Conservation (phyloP, 2,888 invertebrate genomes). For the Ophioninae sp. region DNA sequence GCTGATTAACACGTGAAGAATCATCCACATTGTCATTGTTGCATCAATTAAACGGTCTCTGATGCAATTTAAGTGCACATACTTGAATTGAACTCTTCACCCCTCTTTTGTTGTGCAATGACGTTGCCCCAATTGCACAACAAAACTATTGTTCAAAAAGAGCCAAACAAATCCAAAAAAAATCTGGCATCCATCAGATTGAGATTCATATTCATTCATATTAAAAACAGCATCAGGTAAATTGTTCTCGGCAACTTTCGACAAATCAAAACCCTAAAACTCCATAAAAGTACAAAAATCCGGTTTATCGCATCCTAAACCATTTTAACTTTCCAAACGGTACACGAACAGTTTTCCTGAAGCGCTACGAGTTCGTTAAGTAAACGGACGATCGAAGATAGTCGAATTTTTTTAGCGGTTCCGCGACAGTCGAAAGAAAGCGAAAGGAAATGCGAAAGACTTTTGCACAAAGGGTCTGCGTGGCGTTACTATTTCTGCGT, state of each 20-base stretch:
- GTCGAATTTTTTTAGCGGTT: neutral
- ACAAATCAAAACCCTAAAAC: neutral
- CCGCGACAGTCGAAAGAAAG: conserved; percentile 41
- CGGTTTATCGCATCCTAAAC: neutral
- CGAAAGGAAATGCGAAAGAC: conserved; percentile 46
- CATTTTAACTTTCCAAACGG: neutral
- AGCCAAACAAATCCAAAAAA: neutral
- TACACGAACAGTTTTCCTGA: neutral
- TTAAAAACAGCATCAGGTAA: neutral
- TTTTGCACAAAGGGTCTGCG: neutral
- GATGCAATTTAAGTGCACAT: conserved; percentile 15
- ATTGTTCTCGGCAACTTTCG: neutral
- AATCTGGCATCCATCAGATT: neutral
- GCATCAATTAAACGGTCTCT: conserved; percentile 1
- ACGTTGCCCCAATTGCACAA: neutral
- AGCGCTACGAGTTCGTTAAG: neutral
- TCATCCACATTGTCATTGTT: conserved; percentile 4
- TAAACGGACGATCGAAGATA: conserved; percentile 11
- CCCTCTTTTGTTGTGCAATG: neutral
- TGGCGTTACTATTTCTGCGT: conserved; percentile 21
- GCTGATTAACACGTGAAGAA: conserved; percentile 25
- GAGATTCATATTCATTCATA: neutral
- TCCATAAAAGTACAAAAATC: neutral
- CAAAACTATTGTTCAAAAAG: neutral
- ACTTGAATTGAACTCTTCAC: neutral